phyloP scores from a whole-genome alignment of 2,113 vertebrate genomes.

The Lagopus leucura region DNA sequence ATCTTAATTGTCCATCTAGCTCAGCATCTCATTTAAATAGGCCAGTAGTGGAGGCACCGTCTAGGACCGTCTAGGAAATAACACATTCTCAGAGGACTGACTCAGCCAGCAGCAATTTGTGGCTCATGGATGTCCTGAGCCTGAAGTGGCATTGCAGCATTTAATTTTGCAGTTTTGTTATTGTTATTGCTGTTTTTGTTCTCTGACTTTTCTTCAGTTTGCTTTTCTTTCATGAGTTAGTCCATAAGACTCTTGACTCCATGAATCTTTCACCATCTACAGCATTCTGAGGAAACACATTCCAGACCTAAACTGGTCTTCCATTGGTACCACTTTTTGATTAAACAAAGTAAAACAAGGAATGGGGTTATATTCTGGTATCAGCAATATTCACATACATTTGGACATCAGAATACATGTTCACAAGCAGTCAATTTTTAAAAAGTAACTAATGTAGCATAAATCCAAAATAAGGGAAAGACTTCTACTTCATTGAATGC shows the following conservation, averaged over 20 bases:
- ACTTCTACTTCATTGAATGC: conserved; percentile 6
- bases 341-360: background rate
- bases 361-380: background rate
- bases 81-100: background rate
- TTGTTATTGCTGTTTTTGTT: background rate
- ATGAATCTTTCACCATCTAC: background rate
- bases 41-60: background rate
- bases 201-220: background rate
- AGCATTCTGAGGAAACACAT: background rate
- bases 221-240: background rate
- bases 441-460: background rate
- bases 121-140: background rate
- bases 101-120: background rate
- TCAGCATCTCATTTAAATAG: background rate
- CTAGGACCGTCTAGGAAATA: background rate
- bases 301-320: background rate
- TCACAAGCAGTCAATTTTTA: background rate
- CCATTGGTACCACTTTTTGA: background rate
- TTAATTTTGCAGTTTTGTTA: background rate
- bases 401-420: background rate
- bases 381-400: background rate
- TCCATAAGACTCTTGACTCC: background rate
- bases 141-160: background rate
- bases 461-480: background rate
- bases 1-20: background rate